Conservation (phyloP, 1,140 invertebrate genomes). For the Heliconius hewitsoni region DNA sequence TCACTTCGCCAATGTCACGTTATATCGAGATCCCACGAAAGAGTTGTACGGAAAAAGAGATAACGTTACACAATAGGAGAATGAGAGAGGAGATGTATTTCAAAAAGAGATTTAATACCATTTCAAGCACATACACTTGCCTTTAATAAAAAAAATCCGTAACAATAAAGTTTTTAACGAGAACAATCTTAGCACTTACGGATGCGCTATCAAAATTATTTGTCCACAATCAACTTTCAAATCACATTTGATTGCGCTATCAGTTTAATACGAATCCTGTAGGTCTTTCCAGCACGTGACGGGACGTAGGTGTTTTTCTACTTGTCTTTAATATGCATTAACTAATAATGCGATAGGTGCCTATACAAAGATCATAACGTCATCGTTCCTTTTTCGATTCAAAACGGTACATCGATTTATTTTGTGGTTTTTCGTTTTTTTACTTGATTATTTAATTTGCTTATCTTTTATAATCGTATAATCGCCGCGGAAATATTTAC, state of each 20-base stretch:
- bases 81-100: too few species aligned
- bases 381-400: too few species aligned
- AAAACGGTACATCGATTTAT: too few species aligned
- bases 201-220: slow-evolving; percentile 37
- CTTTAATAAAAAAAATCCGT: slow-evolving; percentile 25
- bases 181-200: slow-evolving; percentile 17
- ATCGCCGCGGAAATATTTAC: too few species aligned
- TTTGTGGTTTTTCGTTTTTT: too few species aligned
- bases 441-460: too few species aligned
- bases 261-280: slow-evolving; percentile 15
- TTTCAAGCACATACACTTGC: not conserved
- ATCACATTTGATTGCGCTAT: slow-evolving; percentile 40
- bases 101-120: too few species aligned
- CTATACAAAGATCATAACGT: not conserved
- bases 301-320: slow-evolving; percentile 25
- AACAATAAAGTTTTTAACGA: slow-evolving; percentile 31
- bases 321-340: slow-evolving; percentile 17
- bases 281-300: slow-evolving; percentile 12
- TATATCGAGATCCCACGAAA: too few species aligned
- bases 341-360: slow-evolving; percentile 8
- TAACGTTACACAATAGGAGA: too few species aligned
- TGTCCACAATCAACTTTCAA: slow-evolving; percentile 35
- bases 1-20: too few species aligned
- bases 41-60: too few species aligned
- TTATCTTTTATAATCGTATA: too few species aligned